Conservation (phyloP, 2,888 invertebrate species). For the Drosophila mercatorum region DNA sequence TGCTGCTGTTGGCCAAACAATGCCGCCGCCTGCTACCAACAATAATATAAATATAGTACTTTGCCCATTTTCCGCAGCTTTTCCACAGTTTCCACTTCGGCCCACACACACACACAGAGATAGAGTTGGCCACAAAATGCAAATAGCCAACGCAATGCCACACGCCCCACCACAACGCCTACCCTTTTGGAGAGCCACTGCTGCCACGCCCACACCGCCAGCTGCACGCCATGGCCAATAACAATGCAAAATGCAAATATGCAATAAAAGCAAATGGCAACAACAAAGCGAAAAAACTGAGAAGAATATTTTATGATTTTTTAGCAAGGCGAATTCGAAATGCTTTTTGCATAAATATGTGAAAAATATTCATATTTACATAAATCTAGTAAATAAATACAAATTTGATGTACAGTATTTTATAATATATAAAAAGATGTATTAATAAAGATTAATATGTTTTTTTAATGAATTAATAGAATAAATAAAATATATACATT, state of each 20-base stretch:
- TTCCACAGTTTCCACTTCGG: conserved; percentile 30
- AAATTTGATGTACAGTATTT: background rate
- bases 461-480: background rate
- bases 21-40: conserved; percentile 55
- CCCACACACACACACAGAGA: conserved; percentile 13
- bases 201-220: conserved; percentile 45
- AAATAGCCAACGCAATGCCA: conserved; percentile 52
- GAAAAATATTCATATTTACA: background rate
- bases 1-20: conserved; percentile 39
- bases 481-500: background rate
- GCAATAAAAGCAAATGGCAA: conserved; percentile 68
- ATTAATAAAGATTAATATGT: background rate
- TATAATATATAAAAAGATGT: background rate
- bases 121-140: conserved; percentile 57
- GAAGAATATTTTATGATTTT: conserved; percentile 5
- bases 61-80: conserved; percentile 18
- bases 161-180: conserved; percentile 6
- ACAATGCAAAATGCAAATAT: conserved; percentile 77
- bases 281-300: conserved; percentile 18
- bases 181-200: conserved; percentile 5
- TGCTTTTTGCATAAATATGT: conserved; percentile 22
- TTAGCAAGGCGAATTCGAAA: conserved; percentile 10
- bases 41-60: conserved; percentile 27
- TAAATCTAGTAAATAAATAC: background rate
- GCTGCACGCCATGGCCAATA: conserved; percentile 57